Evolutionary conservation across 2,797 vertebrate genomes (phyloP).

Genomic region (Graptemys geographica): DNA sequence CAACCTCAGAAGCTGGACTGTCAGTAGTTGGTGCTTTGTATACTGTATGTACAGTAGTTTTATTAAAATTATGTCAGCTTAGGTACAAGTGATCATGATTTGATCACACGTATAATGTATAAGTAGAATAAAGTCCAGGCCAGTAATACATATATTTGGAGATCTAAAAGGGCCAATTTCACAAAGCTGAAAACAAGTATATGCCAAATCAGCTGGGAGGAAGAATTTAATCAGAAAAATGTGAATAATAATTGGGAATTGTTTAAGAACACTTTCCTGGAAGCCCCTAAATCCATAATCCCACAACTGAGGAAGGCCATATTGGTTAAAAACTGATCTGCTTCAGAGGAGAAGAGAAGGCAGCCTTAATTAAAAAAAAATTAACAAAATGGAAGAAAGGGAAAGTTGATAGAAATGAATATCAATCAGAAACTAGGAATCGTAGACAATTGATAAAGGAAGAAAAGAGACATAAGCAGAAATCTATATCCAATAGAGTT

Average conservation of each 20-base stretch:
- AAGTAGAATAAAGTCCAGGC: neutral
- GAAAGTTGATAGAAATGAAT: neutral
- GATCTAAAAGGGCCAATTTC: neutral
- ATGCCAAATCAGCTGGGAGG: neutral
- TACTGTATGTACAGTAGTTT: neutral
- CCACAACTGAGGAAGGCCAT: neutral
- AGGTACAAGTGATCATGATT: neutral
- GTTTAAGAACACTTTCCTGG: neutral
- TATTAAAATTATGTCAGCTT: neutral
- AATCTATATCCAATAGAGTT: neutral
- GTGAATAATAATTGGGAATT: neutral
- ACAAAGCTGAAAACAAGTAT: neutral
- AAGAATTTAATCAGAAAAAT: neutral
- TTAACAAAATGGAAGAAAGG: neutral
- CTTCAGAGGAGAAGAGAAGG: neutral
- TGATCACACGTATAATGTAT: neutral
- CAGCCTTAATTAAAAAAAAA: neutral
- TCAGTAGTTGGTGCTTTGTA: accelerated
- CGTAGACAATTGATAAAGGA: neutral
- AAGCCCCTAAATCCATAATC: neutral
- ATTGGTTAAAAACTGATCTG: neutral
- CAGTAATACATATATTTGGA: neutral
- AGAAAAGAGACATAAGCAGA: neutral
- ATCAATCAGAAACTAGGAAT: neutral
- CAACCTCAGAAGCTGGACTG: neutral